Evolutionary conservation across 64 coral and sea anemone species (phyloP).

Genomic region (Hydrozoanthus tunicans): DNA sequence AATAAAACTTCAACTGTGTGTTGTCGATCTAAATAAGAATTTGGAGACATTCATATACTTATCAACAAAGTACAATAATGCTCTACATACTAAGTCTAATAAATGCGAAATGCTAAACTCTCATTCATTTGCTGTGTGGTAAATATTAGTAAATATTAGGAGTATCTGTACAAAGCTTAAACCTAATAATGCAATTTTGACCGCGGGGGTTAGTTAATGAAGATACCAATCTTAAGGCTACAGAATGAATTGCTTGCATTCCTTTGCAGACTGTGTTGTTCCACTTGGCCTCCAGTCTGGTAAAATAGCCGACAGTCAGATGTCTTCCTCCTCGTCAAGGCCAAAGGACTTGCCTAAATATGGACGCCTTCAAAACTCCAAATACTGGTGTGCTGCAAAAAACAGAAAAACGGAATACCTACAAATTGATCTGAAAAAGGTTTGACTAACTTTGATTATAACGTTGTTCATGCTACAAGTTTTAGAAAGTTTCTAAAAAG

Average conservation of each 20-base stretch:
- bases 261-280: slow-evolving; percentile 6
- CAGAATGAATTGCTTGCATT: neutral
- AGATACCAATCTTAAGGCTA: neutral
- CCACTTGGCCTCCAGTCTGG: slow-evolving; percentile 12
- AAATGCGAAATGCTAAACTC: too few species aligned
- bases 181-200: too few species aligned
- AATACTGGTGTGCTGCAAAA: slow-evolving; percentile 26
- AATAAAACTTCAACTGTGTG: too few species aligned
- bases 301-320: neutral
- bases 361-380: neutral
- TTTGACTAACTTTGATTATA: neutral
- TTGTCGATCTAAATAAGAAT: too few species aligned
- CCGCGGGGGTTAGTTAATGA: neutral
- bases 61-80: too few species aligned
- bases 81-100: too few species aligned
- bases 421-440: slow-evolving; percentile 35
- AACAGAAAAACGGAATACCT: slow-evolving; percentile 1
- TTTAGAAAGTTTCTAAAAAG: too few species aligned
- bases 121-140: too few species aligned
- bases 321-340: neutral
- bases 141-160: too few species aligned
- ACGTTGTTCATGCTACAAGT: too few species aligned
- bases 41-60: too few species aligned
- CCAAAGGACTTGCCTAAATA: neutral
- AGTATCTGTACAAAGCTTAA: too few species aligned